These are phyloP conservation scores for Alitta virens DNA, from an alignment of 2,888 invertebrate species.

Conservation along the genomic window DNA sequence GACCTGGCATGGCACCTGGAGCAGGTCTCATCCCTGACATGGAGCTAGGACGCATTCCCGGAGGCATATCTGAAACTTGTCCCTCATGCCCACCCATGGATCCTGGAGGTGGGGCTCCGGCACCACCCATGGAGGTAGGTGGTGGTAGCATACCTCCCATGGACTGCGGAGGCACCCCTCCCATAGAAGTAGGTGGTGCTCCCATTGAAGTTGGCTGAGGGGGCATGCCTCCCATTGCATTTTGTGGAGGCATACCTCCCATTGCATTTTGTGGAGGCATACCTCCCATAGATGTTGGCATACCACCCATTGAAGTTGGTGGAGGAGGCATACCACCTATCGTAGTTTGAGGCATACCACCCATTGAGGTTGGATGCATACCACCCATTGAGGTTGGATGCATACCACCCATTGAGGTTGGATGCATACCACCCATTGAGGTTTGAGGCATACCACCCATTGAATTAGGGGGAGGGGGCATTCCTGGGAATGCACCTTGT, in stretches of 20 bases:
- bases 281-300: conserved; percentile 9
- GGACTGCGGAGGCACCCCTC: neutral
- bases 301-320: conserved; percentile 3
- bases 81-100: neutral
- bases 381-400: conserved; percentile 8
- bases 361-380: conserved; percentile 8
- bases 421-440: conserved; percentile 2
- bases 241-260: neutral
- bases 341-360: conserved; percentile 6
- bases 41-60: neutral
- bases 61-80: neutral
- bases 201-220: conserved; percentile 4
- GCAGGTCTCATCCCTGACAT: neutral
- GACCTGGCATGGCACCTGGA: neutral
- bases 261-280: conserved; percentile 1
- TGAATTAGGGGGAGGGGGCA: neutral
- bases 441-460: neutral
- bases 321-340: neutral
- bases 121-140: neutral
- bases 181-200: neutral
- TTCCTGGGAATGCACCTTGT: neutral
- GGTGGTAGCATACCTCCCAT: neutral
- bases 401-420: neutral
- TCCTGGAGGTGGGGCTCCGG: neutral
- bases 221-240: neutral